These are phyloP conservation scores for Ficedula albicollis DNA, from an alignment of 2,797 vertebrate genomes.

Conservation along the genomic window DNA sequence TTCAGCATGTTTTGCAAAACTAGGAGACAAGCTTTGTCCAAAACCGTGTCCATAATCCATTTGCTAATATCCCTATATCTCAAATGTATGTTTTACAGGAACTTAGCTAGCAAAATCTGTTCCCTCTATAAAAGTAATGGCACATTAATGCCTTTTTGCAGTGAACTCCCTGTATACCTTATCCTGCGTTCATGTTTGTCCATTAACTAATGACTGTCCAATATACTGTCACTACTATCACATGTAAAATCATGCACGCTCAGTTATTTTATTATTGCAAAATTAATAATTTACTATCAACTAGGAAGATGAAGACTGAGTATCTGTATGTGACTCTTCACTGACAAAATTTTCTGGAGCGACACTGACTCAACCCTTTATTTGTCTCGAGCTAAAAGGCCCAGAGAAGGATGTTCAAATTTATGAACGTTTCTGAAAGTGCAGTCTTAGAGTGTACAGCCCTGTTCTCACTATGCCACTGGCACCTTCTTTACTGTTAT, in stretches of 20 bases:
- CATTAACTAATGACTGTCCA: constrained; percentile 9
- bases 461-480: fast-evolving
- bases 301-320: background rate
- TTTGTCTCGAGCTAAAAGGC: background rate
- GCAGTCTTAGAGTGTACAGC: background rate
- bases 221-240: background rate
- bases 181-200: background rate
- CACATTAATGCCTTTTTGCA: constrained; percentile 11
- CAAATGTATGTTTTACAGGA: constrained; percentile 21
- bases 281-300: background rate
- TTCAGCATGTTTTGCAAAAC: background rate
- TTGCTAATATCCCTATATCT: background rate
- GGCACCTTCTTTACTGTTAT: background rate
- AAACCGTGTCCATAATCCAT: background rate
- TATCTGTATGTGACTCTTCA: background rate
- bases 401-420: background rate
- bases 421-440: background rate
- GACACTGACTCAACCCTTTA: background rate
- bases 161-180: background rate
- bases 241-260: background rate
- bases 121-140: constrained; percentile 9
- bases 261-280: constrained; percentile 2
- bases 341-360: background rate
- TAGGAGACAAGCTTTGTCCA: background rate
- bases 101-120: background rate